A percentile compares a stretch with the other conserved stretches of the same genome.
Conservation (phyloP, 2,113 vertebrate genomes). For the Neodontobutis hainanensis region DNA sequence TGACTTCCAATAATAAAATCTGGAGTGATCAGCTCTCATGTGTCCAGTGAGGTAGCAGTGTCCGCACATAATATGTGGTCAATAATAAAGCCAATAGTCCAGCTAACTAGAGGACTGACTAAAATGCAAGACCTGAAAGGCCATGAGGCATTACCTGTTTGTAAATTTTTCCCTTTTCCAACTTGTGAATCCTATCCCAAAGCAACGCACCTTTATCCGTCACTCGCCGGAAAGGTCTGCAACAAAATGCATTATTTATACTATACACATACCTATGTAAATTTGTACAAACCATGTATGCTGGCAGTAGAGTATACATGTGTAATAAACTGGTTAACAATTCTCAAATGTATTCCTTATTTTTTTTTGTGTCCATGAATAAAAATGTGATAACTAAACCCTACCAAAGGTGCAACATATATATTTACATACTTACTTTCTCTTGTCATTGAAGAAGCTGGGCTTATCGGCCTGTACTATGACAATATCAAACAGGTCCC, state of each 20-base stretch:
- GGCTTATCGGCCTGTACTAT: constrained; percentile 98
- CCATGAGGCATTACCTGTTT: constrained; percentile 86
- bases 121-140: neutral
- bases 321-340: neutral
- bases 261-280: neutral
- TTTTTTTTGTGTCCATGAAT: neutral
- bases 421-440: constrained; percentile 82
- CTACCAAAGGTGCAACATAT: neutral
- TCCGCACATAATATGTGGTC: too few species aligned
- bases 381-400: neutral
- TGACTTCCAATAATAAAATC: too few species aligned
- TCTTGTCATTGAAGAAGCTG: constrained; percentile 94
- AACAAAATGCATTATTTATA: constrained; percentile 12
- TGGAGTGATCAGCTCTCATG: too few species aligned
- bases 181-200: constrained; percentile 94
- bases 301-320: neutral
- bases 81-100: neutral
- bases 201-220: constrained; percentile 92
- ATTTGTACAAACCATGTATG: neutral
- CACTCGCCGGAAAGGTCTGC: constrained; percentile 93
- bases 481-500: constrained; percentile 95
- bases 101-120: neutral
- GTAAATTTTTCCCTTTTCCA: constrained; percentile 97
- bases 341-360: neutral
- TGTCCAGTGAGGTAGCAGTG: too few species aligned